These are phyloP conservation scores for Tachysurus vachellii DNA, from an alignment of 2,113 vertebrate species.

Conservation along the genomic window DNA sequence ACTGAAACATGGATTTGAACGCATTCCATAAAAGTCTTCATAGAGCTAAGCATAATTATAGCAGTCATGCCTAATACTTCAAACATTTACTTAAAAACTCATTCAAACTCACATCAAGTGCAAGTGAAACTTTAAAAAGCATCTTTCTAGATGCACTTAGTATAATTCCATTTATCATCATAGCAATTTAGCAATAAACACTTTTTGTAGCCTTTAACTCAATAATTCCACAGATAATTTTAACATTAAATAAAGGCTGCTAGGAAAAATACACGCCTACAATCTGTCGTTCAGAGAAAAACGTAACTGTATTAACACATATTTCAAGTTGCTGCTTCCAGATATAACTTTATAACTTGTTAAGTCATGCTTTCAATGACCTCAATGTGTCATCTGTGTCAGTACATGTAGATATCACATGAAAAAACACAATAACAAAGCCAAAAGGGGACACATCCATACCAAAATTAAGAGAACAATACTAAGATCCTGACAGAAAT, in stretches of 20 bases:
- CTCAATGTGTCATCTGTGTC: not conserved
- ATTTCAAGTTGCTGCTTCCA: slow-evolving; percentile 1
- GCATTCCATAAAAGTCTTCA: not conserved
- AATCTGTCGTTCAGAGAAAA: slow-evolving; percentile 8
- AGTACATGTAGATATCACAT: not conserved
- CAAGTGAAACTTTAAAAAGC: slow-evolving; percentile 31
- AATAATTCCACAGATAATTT: slow-evolving; percentile 21
- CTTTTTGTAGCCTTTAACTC: slow-evolving; percentile 31
- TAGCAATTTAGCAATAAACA: slow-evolving; percentile 29
- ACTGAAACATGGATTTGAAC: not conserved
- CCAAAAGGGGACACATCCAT: not conserved
- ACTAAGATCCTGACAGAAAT: not conserved
- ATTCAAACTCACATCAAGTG: slow-evolving; percentile 21
- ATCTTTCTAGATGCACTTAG: slow-evolving; percentile 27
- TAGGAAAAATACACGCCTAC: slow-evolving; percentile 16
- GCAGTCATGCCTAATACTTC: slow-evolving; percentile 1
- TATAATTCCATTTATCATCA: slow-evolving; percentile 32
- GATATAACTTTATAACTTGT: not conserved
- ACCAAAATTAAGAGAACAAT: not conserved
- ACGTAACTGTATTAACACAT: not conserved
- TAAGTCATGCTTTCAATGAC: not conserved
- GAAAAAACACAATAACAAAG: not conserved
- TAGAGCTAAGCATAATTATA: slow-evolving; percentile 4
- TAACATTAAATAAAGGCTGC: slow-evolving; percentile 27
- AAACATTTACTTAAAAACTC: slow-evolving; percentile 28